Percentiles rank a stretch among this genome's conserved stretches.
These are phyloP conservation scores for Chrysemys picta DNA, from an alignment of 2,113 vertebrate genomes.

Conservation along the genomic window DNA sequence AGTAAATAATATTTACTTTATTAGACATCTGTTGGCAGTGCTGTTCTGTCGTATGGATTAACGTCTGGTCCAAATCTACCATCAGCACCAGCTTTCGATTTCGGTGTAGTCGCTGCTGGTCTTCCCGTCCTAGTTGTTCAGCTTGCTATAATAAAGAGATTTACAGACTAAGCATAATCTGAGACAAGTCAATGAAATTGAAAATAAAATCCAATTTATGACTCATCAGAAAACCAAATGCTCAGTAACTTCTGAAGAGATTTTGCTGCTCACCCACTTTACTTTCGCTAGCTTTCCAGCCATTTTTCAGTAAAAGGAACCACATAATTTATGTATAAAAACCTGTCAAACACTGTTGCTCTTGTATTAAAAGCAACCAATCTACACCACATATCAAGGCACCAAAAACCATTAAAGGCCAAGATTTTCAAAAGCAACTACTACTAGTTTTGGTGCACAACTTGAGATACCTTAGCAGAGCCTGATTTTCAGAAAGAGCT, in stretches of 20 bases:
- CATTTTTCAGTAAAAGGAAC: not conserved
- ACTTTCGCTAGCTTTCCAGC: not conserved
- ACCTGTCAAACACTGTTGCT: not conserved
- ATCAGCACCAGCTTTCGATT: slow-evolving; percentile 96
- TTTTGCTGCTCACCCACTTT: not conserved
- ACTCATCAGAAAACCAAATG: not conserved
- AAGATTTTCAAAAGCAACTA: not conserved
- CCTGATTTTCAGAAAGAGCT: not conserved
- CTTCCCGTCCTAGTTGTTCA: slow-evolving; percentile 91
- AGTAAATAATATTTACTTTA: slow-evolving; percentile 79
- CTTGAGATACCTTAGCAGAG: no score
- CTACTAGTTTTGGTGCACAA: not conserved
- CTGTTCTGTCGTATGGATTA: slow-evolving; percentile 98
- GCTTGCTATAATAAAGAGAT: slow-evolving; percentile 86
- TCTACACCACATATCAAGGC: not conserved
- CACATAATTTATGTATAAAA: not conserved
- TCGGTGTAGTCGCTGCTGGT: slow-evolving; percentile 93
- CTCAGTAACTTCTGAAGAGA: not conserved
- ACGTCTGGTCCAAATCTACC: slow-evolving; percentile 98
- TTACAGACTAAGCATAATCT: not conserved
- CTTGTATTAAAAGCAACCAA: not conserved
- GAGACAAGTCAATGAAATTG: not conserved
- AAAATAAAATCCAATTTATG: not conserved
- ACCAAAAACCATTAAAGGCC: not conserved
- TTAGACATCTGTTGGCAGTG: slow-evolving; percentile 94